Evolutionary conservation across 2,888 invertebrate genomes (phyloP).

Genomic region (Elmis aenea): DNA sequence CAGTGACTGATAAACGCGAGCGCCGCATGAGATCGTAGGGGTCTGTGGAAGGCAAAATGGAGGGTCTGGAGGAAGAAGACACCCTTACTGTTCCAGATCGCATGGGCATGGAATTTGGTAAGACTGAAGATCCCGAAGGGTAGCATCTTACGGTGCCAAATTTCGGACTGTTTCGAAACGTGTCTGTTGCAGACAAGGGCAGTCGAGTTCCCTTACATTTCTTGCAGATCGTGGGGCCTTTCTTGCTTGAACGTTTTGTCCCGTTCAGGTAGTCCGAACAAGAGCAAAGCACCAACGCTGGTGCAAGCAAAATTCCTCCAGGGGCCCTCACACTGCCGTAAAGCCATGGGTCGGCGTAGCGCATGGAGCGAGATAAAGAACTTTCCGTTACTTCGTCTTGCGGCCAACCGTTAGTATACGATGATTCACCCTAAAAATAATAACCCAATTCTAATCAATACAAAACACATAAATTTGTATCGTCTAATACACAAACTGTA

Average conservation of each 20-base stretch:
- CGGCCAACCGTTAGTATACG: constrained; percentile 32
- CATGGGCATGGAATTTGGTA: constrained; percentile 34
- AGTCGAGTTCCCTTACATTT: constrained; percentile 78
- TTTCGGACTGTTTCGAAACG: constrained; percentile 32
- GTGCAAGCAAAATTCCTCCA: constrained; percentile 45
- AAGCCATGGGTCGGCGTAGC: constrained; percentile 80
- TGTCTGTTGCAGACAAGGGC: constrained; percentile 55
- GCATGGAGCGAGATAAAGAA: constrained; percentile 71
- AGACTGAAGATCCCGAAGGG: constrained; percentile 31
- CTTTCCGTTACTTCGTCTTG: constrained; percentile 59
- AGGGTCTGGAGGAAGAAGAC: constrained; percentile 56
- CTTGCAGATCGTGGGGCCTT: constrained; percentile 73
- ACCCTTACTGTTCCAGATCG: constrained; percentile 63
- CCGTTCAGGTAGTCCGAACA: constrained; percentile 76
- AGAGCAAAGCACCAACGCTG: constrained; percentile 72
- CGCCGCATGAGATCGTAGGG: constrained; percentile 82
- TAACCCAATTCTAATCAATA: too few species aligned
- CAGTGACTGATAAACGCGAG: constrained; percentile 52
- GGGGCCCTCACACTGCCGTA: constrained; percentile 68
- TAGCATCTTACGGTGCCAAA: constrained; percentile 61
- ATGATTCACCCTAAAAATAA: constrained; percentile 32
- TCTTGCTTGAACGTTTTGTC: constrained; percentile 66
- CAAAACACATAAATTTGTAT: background rate
- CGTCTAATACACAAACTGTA: too few species aligned
- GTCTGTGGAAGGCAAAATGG: constrained; percentile 62